Base-by-base conservation (phyloP, 2,113 vertebrate species). In the Chionis minor region DNA sequence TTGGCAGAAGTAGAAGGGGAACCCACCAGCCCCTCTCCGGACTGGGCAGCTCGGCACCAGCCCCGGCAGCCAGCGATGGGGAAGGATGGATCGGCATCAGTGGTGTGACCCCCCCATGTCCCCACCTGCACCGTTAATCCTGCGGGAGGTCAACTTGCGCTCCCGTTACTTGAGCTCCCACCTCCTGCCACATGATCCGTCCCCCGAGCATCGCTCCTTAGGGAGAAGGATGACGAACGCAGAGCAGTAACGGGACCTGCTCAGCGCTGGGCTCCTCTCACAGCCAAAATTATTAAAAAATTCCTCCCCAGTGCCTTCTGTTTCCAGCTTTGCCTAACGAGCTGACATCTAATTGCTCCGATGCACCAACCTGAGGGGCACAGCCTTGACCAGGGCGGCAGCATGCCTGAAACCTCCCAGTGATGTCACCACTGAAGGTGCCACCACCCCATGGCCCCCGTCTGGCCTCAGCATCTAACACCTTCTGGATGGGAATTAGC, bases 281-380 rank as follows among this genome's bases (percentile, higher is more conserved):
- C 14, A 54, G 72, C 27, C 83, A 52, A 8, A 83, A 14, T 54
- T 19, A 6, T 15, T 32, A n/a, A 70, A 70, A 73, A 81, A 58
- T 30, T 28, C 15, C 20, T 14, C 33, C 28, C 22, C 10, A 3
- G 35, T 0, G 0, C 49, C 54, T 80, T 54, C 30, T 28, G 17
- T 28, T 75, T 52, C 61, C 71, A 88, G 58, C 28, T 92, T 45
- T 27, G 1, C 2, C 12, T 32, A 27, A 45, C 0, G 2, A 93
- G 61, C 24, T 4, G 8, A 47, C 42, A 72, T 23, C 58, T n/a
- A 21, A 28, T 9, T 0, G 0, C 19, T 40, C 47, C 1, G 1
- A 28, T 3, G 16, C 5, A 5, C 21, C 63, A 30, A 18, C 56
- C 12, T 3, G 13, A 19, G 35, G 44, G 65, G 16, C 74, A 65